Evolutionary conservation across 2,113 vertebrate species (phyloP).

Genomic region (crab-eating macaque (Macaca fascicularis)): DNA sequence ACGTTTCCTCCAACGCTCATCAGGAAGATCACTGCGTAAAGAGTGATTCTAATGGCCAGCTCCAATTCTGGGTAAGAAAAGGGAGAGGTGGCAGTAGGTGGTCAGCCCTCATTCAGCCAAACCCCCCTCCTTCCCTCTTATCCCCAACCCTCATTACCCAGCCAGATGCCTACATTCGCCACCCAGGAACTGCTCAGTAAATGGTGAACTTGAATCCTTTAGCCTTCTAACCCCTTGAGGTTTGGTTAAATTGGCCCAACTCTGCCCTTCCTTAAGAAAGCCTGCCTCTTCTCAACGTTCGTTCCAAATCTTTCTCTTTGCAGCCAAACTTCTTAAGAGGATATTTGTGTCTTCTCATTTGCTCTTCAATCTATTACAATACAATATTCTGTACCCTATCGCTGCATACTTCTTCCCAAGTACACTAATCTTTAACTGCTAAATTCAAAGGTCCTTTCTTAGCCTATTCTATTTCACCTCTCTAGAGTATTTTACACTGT

Average conservation of each 20-base stretch:
- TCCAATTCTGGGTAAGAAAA: slow-evolving; percentile 85
- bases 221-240: neutral
- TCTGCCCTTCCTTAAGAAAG: slow-evolving; percentile 16
- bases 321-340: slow-evolving; percentile 12
- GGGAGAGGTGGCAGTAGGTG: neutral
- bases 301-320: neutral
- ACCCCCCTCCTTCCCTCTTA: neutral
- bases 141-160: neutral
- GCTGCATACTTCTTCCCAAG: neutral
- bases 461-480: neutral
- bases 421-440: neutral
- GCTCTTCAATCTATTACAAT: neutral
- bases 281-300: neutral
- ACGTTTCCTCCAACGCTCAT: slow-evolving; percentile 93
- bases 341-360: slow-evolving; percentile 1
- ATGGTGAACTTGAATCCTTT: neutral
- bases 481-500: neutral
- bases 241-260: neutral
- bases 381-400: neutral
- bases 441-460: neutral
- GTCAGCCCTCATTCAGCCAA: neutral
- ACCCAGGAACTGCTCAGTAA: neutral
- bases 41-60: slow-evolving; percentile 88
- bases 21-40: slow-evolving; percentile 93
- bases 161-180: neutral